A percentile compares a stretch with the other conserved stretches of the same genome.
Evolutionary conservation across 2,113 vertebrate genomes (phyloP).

Genomic region (Oreotrochilus melanogaster): DNA sequence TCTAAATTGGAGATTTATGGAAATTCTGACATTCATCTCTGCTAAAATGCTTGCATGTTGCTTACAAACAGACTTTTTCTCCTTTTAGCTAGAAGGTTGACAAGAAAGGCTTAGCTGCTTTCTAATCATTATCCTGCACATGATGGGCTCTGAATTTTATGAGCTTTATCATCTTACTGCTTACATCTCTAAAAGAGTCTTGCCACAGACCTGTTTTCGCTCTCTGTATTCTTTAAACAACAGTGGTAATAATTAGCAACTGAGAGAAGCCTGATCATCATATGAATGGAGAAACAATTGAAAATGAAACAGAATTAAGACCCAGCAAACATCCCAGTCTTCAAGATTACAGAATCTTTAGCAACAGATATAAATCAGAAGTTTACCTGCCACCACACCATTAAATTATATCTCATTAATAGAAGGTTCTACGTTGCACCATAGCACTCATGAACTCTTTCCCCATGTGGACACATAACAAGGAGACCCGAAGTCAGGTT

Average conservation of each 20-base stretch:
- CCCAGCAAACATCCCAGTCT: slow-evolving; percentile 25
- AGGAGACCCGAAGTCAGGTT: not conserved
- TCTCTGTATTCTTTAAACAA: slow-evolving; percentile 19
- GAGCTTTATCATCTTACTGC: not conserved
- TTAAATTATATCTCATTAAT: not conserved
- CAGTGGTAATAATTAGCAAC: slow-evolving; percentile 38
- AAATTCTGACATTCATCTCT: slow-evolving; percentile 62
- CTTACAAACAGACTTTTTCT: slow-evolving; percentile 32
- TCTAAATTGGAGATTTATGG: slow-evolving; percentile 60
- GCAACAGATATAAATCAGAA: slow-evolving; percentile 49
- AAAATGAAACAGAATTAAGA: slow-evolving; percentile 40
- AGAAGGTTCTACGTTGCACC: not conserved
- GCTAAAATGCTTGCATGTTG: slow-evolving; percentile 45
- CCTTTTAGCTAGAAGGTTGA: slow-evolving; percentile 32
- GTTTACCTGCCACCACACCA: not conserved
- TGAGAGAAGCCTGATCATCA: not conserved
- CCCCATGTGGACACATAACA: not conserved
- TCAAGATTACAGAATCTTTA: slow-evolving; percentile 30
- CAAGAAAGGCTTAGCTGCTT: slow-evolving; percentile 16
- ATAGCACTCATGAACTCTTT: not conserved
- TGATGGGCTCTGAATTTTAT: not conserved
- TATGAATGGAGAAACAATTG: slow-evolving; percentile 22
- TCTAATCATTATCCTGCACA: slow-evolving; percentile 33
- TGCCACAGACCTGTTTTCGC: slow-evolving; percentile 15
- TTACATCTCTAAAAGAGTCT: slow-evolving; percentile 23